A percentile compares a stretch with the other conserved stretches of the same genome.
Conservation (phyloP, 2,113 vertebrate species). For the Oxyruncus cristatus region DNA sequence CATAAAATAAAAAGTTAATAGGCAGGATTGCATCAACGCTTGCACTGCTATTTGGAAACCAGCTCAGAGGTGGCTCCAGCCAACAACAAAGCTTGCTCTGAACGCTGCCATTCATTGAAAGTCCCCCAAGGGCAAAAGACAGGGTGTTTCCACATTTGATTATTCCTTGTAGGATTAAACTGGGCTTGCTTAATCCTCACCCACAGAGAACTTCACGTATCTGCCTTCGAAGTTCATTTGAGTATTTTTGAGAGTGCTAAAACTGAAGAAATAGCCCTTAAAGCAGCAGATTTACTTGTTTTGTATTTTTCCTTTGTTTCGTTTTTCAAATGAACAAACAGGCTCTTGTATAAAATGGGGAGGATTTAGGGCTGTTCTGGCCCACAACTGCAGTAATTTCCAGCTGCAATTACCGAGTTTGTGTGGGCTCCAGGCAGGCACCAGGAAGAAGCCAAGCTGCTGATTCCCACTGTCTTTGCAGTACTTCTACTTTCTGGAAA, state of each 20-base stretch:
- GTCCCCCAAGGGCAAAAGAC: not conserved
- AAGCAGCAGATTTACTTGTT: not conserved
- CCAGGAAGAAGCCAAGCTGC: not conserved
- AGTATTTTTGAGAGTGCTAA: not conserved
- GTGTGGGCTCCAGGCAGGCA: fast-evolving
- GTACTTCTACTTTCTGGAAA: not conserved
- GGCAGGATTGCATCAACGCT: not conserved
- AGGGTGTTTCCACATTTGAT: not conserved
- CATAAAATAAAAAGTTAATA: conserved; percentile 15
- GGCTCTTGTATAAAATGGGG: not conserved
- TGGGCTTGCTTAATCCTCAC: conserved; percentile 3
- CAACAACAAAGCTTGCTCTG: not conserved
- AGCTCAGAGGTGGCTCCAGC: not conserved
- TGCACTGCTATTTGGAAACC: not conserved
- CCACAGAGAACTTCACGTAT: not conserved
- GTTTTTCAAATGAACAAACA: not conserved
- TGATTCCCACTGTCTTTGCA: not conserved
- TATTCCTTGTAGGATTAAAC: not conserved
- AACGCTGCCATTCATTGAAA: not conserved
- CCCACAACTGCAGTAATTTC: not conserved
- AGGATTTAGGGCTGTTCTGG: not conserved
- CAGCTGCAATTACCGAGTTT: not conserved
- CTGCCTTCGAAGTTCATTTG: not conserved
- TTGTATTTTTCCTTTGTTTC: not conserved
- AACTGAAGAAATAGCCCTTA: not conserved